Base-by-base conservation (phyloP, 2,113 vertebrate species). In the Plotosus lineatus region DNA sequence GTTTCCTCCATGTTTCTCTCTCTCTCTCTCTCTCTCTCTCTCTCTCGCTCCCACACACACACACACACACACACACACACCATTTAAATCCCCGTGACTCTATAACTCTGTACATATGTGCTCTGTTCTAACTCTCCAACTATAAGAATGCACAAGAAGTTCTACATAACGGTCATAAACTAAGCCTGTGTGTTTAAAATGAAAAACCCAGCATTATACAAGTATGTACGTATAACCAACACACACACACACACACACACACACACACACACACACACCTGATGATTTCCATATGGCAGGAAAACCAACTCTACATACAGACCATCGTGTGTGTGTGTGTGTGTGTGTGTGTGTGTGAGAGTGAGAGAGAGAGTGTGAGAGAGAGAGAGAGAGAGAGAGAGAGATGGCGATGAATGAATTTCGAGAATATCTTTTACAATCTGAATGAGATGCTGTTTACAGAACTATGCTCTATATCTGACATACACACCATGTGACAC, bases 251-350 rank as follows among this genome's bases (percentile, higher is more conserved):
- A 23, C 33, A 21, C 75, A 9, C 21, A 15, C 69, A 74, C 79
- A 81, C 69, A 53, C 56, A 31, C 56, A 1, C 31, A 65, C 38
- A 51, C 19, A n/a, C 6, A 76, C 51, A 44, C 15, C 74, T 76
- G 74, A 75, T 75, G 72, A 75, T 17, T 75, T 75, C 72, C 72
- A 75, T 75, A 75, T 75, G 72, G 72, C 51, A 55, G 72, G 72
- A 75, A 75, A 75, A 75, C 33, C 46, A 51, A 53, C 72, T 53
- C n/a, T n/a, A n/a, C n/a, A n/a, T n/a, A n/a, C n/a, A n/a, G 19
- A 75, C 19, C 26, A 2, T 21, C 58, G 12, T 75, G 68, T 56
- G 31, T 38, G 15, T 73, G 17, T 74, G 71, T 53, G 17, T 44
- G 4, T 42, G 38, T 69, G 65, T 69, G 38, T 44, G n/a, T 31